Base-by-base conservation (phyloP, 2,797 vertebrate genomes). In the Pelochelys cantorii region DNA sequence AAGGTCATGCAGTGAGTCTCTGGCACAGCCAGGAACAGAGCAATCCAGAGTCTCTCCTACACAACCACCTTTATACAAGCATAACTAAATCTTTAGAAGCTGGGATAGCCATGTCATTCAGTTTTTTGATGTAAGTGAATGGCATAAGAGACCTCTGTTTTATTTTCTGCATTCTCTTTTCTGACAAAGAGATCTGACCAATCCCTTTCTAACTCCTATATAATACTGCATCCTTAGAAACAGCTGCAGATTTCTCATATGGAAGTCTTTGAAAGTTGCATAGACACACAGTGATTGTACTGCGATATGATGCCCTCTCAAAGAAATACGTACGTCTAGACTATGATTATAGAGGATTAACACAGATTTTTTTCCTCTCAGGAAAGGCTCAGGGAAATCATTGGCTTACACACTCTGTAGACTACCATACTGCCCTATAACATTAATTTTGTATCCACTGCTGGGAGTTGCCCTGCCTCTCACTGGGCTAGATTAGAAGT, bases 111-210 rank as follows among this genome's bases (percentile, higher is more conserved):
- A 25, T 5, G 2, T 56, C 74, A 68, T 74, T 48, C 54, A 55
- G 34, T 68, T 75, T 54, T 60, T 78, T 85, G 48, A 88, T 42
- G 79, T 87, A 93, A 95, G 91, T n/a, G 11, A 75, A 91, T 81
- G 83, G 14, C 83, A 0, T 0, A 83, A 57, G 23, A 34, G 71
- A 48, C 42, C 42, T 84, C 81, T 13, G 52, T 89, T 89, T 92
- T 90, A 81, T 48, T 81, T 85, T 27, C 81, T 62, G 55, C 1
- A 0, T 71, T 81, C 78, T 89, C 48, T 57, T 81, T 71, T 90
- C 48, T 2, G 1, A 15, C 53, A 88, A 48, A 83, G 29, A 93
- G 79, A 88, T 34, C 37, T 29, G 13, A 48, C 13, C 0, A 4
- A 68, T 27, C 79, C 87, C 79, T 37, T 11, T 1, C 68, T 6